These are phyloP conservation scores for Crossocerus cetratus DNA, from an alignment of 2,888 invertebrate species.

Conservation along the genomic window DNA sequence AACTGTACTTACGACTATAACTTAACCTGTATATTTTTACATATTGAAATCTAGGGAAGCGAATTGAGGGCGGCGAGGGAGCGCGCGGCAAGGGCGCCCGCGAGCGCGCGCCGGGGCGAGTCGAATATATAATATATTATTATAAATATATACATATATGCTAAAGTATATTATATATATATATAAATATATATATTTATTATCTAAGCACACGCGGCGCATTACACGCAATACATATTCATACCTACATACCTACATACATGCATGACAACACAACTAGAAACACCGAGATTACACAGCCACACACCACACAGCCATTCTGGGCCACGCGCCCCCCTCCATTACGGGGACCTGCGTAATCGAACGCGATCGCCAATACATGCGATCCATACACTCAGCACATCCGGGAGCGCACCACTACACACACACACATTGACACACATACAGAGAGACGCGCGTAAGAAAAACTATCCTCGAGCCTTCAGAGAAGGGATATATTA, in stretches of 20 bases:
- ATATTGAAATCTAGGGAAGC: constrained; percentile 62
- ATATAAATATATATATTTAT: not conserved
- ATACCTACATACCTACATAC: constrained; percentile 15
- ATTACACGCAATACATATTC: constrained; percentile 17
- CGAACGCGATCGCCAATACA: too few species aligned
- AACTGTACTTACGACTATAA: constrained; percentile 72
- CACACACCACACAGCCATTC: too few species aligned
- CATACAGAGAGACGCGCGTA: constrained; percentile 17
- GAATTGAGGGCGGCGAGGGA: constrained; percentile 51
- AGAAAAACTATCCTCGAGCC: constrained; percentile 53
- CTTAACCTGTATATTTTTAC: constrained; percentile 75
- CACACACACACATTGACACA: not conserved
- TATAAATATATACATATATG: not conserved
- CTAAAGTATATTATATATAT: constrained; percentile 18
- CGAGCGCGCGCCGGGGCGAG: constrained; percentile 42
- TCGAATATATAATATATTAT: constrained; percentile 30
- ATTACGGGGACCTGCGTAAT: too few species aligned
- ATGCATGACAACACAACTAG: constrained; percentile 5
- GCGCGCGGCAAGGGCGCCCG: not conserved
- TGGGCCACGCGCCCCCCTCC: too few species aligned
- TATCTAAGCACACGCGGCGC: constrained; percentile 11
- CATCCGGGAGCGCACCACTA: not conserved
- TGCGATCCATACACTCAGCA: not conserved
- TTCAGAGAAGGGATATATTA: constrained; percentile 53
- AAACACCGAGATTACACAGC: too few species aligned